Evolutionary conservation across 2,888 invertebrate species (phyloP), one percentile per base, ranked within the genome.

Genomic region (Hydropsyche betteni): DNA sequence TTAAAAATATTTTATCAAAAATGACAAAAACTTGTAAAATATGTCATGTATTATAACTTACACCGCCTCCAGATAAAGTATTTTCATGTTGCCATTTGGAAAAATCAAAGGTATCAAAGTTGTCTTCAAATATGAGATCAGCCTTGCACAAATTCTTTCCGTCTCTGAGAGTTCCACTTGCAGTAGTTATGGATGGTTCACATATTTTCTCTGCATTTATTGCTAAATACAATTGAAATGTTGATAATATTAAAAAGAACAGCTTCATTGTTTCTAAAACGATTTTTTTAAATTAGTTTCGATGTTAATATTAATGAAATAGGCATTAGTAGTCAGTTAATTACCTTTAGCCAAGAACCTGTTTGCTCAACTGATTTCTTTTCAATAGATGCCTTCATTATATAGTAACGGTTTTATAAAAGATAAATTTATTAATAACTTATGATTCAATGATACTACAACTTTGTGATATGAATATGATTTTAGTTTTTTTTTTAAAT

Each of bases 81-180:
- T 88, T 88, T 82, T 91, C 91, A 81, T 91, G 91, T 81, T 90
- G 86, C 92, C 91, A 92, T 80, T 85, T 89, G 78, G 87, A 85
- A 0, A 89, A 83, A 81, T 91, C 88, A 12, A 92, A 86, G 0
- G 82, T 83, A 33, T 90, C 83, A 82, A 92, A 92, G 36, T 90
- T 87, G 44, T 91, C 91, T 7, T 88, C 82, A 81, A 91, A 92
- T 81, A 93, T 88, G 68, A 91, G 83, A 5, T 84, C 87, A 0
- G 90, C 90, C 0, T 89, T 85, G 82, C 90, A 90, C 44, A 89
- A 83, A 14, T 82, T 82, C 0, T 44, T 44, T 33, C 58, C 79
- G 5, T 77, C 68, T 16, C 5, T 34, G 10, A 38, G 34, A 5
- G 16, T 16, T 2, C 89, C 89, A 80, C 88, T 88, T 44, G 86